Conservation (phyloP, 2,888 invertebrate genomes). For the Sepiola atlantica region DNA sequence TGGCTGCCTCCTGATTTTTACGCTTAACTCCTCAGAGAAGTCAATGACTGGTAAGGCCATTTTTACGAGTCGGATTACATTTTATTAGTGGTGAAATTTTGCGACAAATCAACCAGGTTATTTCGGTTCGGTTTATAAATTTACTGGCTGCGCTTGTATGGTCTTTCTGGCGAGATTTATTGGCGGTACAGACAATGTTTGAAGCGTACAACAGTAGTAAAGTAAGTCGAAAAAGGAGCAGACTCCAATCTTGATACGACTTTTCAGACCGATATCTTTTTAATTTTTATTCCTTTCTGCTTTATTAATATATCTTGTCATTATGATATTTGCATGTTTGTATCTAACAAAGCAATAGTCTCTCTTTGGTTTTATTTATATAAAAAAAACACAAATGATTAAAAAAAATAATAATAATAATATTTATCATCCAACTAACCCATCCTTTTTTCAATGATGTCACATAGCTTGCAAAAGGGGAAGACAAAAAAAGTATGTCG, state of each 20-base stretch:
- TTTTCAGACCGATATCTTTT: background rate
- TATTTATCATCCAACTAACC: background rate
- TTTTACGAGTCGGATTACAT: constrained; percentile 4
- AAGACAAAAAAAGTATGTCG: background rate
- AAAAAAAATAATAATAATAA: background rate
- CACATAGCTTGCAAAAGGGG: background rate
- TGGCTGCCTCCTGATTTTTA: constrained; percentile 65
- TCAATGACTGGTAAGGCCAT: constrained; percentile 47
- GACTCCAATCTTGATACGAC: constrained; percentile 19
- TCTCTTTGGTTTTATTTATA: background rate
- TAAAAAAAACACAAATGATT: background rate
- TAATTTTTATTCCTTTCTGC: background rate
- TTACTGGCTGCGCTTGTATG: background rate
- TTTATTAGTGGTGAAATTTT: constrained; percentile 32
- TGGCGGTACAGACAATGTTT: background rate
- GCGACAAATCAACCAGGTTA: background rate
- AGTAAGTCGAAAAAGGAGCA: background rate
- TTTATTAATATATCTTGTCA: background rate
- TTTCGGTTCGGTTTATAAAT: background rate
- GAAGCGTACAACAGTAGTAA: background rate
- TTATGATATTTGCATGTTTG: background rate
- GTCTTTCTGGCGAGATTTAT: background rate
- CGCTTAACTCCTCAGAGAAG: constrained; percentile 38
- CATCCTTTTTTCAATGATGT: background rate
- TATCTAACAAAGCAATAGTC: background rate